Base-by-base conservation (phyloP, 2,888 invertebrate genomes). In the Aleiodes leptofemur region DNA sequence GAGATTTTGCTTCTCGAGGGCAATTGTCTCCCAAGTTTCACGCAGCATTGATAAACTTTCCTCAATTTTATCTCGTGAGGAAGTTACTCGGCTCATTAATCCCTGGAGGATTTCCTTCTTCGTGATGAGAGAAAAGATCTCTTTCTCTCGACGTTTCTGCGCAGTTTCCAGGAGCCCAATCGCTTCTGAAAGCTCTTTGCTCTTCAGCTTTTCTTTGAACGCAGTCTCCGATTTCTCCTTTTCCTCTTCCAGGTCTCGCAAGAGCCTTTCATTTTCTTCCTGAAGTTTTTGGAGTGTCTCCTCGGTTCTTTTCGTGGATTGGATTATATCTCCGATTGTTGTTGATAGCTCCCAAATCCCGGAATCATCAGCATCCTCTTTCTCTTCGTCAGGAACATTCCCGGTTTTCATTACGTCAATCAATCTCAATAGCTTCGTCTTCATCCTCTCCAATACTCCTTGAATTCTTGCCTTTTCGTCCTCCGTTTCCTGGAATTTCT, bases 41-140 rank as follows among this genome's bases (percentile, higher is more conserved):
- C 50, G 79, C 56, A 71, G 51, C 72, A 29, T 73, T 57, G 14
- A 68, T 59, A 31, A 80, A 11, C 80, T 72, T 1, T 74, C 69
- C 7, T 83, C 80, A 11, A 83, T 74, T 48, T 81, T 75, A 29
- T 80, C 69, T 29, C 80, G 71, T 31, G 64, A 64, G 8, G 64
- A 9, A 14, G 48, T 64, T 1, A 79, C 74, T 9, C 61, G 23
- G 0, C 77, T 71, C 11, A 83, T 16, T 29, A 82, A 71, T 70
- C 74, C 75, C 9, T 79, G 78, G 29, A 83, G 74, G 7, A 78
- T 31, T 64, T 80, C 72, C 4, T 77, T 81, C 43, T 79, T 78
- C 16, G 73, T 59, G 16, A 79, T 69, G 34, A 79, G 14, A 11
- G 34, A 51, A 38, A 57, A 76, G 53, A 70, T 64, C 53, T 68